Base-by-base conservation (phyloP, 2,888 invertebrate species). In the Drosophila kuntzei region DNA sequence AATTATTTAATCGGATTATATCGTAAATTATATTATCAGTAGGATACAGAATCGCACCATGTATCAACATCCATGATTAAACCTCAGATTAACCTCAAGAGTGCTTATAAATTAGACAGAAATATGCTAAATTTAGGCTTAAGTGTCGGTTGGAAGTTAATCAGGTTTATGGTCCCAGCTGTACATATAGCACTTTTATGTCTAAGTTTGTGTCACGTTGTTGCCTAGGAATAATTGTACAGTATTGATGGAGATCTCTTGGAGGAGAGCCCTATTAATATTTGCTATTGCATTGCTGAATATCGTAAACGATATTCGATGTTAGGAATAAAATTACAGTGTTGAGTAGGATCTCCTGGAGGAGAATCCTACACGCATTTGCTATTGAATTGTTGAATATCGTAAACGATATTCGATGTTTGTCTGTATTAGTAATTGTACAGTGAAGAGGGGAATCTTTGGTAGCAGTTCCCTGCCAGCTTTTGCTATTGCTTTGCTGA, bases 261-360 rank as follows among this genome's bases (percentile, higher is more conserved):
- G 9, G 3, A 37, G 36, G 37, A 51, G 25, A 51, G 12, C 4
- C 18, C 14, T 53, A 11, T 6, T 41, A 53, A 41, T 39, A 41
- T 57, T 41, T 34, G 32, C 32, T 60, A 49, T 59, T 49, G 50
- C 50, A 59, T 34, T 25, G 25, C n/a, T 16, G 22, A 58, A 49
- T 41, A 58, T 47, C 58, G n/a, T 39, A 6, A 49, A 39, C 29
- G 29, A 49, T 49, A 58, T 29, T 20, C 57, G 18, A 18, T 47
- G 25, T 37, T 74, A 74, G 78, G 78, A 74, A 77, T 67, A 77
- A 61, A 77, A 77, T 77, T 74, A 86, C 86, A 86, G 62, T 57
- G 20, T 41, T 51, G 16, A 34, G 14, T n/a, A 25, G 27, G 12
- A 34, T 20, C 53, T 39, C 18, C 5, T 1, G n/a, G 3, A 27